Conservation (phyloP, 2,888 invertebrate genomes). For the Hololepta plana region DNA sequence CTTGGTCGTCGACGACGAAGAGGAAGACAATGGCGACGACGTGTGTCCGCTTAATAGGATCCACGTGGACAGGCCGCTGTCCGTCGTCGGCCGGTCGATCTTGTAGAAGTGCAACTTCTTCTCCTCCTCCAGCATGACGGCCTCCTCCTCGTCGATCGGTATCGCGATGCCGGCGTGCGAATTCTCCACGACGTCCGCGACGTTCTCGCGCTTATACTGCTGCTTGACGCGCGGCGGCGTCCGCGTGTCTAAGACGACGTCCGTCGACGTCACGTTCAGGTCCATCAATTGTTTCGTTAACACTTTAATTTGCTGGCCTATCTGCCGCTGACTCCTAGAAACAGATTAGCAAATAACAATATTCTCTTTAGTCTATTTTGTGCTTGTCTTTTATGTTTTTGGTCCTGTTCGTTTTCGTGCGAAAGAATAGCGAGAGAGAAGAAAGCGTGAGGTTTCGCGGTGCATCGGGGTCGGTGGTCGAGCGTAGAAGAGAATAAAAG, state of each 20-base stretch:
- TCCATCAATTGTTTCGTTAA: conserved; percentile 38
- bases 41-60: conserved; percentile 44
- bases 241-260: conserved; percentile 37
- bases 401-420: no score
- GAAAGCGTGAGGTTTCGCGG: no score
- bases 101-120: conserved; percentile 24
- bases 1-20: conserved; percentile 16
- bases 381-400: no score
- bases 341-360: no score
- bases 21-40: no score
- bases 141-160: conserved; percentile 19
- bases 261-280: conserved; percentile 22
- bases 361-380: no score
- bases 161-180: conserved; percentile 15
- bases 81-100: conserved; percentile 30
- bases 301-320: conserved; percentile 35
- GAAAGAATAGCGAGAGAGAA: no score
- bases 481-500: no score
- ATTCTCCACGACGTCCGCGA: conserved; percentile 5
- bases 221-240: conserved; percentile 44
- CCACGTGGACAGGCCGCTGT: conserved; percentile 58
- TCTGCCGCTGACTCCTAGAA: conserved; percentile 26
- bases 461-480: no score
- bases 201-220: conserved; percentile 19
- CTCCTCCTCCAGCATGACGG: conserved; percentile 16